phyloP scores from a whole-genome alignment of 2,888 invertebrate genomes.

The Anorthoa munda region DNA sequence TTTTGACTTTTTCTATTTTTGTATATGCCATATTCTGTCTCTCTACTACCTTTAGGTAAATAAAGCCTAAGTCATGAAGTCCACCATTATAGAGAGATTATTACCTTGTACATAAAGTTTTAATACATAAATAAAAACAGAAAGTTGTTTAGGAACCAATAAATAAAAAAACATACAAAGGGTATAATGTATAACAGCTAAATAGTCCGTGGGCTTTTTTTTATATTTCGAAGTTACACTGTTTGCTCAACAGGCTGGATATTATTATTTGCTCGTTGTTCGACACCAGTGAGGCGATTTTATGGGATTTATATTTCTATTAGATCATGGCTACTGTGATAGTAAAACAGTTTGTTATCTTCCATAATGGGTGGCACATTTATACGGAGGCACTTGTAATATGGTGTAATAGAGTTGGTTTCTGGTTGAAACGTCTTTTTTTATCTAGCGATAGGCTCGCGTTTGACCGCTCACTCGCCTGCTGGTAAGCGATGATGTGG shows the following conservation, averaged over 20 bases:
- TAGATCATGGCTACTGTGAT: conserved; percentile 18
- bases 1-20: not conserved
- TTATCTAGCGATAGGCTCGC: too few species aligned
- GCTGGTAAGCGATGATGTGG: too few species aligned
- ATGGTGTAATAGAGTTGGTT: not conserved
- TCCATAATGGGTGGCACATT: not conserved
- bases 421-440: not conserved
- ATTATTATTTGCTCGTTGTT: conserved; percentile 11
- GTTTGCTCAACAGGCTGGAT: conserved; percentile 1
- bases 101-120: too few species aligned
- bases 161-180: not conserved
- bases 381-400: conserved; percentile 1
- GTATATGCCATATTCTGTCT: not conserved
- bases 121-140: not conserved
- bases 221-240: conserved; percentile 4
- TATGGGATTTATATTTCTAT: conserved; percentile 41
- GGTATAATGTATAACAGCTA: not conserved
- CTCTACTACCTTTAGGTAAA: not conserved
- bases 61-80: not conserved
- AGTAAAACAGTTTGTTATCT: conserved; percentile 35
- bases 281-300: conserved; percentile 3
- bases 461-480: too few species aligned
- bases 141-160: not conserved
- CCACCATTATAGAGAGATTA: too few species aligned
- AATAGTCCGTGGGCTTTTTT: not conserved